Percentiles rank a stretch among this genome's conserved stretches.
Conservation (phyloP, 37 sponge, comb jelly and placozoan genomes). For the Corticium candelabrum region DNA sequence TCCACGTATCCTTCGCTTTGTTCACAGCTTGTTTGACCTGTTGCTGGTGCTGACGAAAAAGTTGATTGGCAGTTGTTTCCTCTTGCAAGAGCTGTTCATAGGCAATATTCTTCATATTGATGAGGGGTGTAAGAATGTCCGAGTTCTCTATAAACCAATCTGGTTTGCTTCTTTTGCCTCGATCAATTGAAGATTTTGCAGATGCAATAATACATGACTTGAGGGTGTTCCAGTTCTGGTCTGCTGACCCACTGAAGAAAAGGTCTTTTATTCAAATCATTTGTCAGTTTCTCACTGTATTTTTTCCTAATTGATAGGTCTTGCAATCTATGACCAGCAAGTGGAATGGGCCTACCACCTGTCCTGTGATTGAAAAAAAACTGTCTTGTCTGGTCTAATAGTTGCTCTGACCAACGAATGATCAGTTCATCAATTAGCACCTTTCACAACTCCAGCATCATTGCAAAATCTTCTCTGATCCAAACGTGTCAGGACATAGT, state of each 20-base stretch:
- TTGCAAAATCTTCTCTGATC: background rate
- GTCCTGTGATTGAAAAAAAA: too few relatives aligned
- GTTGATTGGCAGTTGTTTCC: background rate
- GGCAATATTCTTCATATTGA: background rate
- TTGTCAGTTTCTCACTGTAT: too few relatives aligned
- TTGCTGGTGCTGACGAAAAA: background rate
- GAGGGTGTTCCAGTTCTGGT: too few relatives aligned
- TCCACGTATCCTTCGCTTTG: background rate
- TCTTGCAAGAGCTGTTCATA: background rate
- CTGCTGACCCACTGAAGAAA: too few relatives aligned
- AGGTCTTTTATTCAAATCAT: too few relatives aligned
- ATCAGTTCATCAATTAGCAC: background rate
- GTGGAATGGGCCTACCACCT: too few relatives aligned
- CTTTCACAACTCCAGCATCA: background rate
- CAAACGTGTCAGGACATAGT: background rate
- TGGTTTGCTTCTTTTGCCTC: too few relatives aligned
- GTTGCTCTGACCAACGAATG: background rate
- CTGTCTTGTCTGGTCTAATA: too few relatives aligned
- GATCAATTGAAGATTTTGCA: too few relatives aligned
- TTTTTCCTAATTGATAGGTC: too few relatives aligned
- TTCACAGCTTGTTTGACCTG: constrained; percentile 5
- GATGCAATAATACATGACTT: too few relatives aligned
- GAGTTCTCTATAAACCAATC: background rate
- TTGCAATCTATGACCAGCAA: too few relatives aligned
- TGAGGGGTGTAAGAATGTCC: background rate